A percentile compares a stretch with the other conserved stretches of the same genome.
phyloP scores from a whole-genome alignment of 2,888 invertebrate species.

The Cantharis nigra region DNA sequence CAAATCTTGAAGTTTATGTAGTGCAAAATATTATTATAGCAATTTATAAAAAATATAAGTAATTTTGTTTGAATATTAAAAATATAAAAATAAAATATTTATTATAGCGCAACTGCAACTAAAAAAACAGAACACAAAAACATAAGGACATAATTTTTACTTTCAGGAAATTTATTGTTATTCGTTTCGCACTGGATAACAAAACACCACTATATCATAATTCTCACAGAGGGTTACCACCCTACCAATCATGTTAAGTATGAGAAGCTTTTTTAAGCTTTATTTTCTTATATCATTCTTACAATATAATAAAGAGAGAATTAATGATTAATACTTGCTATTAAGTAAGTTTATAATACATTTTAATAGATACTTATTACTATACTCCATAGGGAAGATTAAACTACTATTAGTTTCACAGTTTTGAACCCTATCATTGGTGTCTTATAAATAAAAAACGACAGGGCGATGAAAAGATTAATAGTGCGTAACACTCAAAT shows the following conservation, averaged over 20 bases:
- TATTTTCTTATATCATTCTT: background rate
- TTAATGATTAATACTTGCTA: background rate
- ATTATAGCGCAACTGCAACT: background rate
- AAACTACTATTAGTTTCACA: background rate
- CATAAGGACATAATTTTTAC: slow-evolving; percentile 23
- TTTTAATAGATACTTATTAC: background rate
- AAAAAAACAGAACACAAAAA: slow-evolving; percentile 3
- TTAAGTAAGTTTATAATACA: background rate
- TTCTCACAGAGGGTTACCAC: slow-evolving; percentile 27
- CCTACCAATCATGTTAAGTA: slow-evolving; percentile 27
- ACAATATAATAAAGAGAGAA: background rate
- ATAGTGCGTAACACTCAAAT: too few relatives aligned
- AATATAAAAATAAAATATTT: background rate
- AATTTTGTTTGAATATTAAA: background rate
- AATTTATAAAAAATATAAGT: background rate
- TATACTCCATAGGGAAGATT: background rate
- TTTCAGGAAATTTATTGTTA: slow-evolving; percentile 24
- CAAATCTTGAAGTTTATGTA: background rate
- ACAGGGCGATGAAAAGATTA: background rate
- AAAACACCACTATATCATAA: slow-evolving; percentile 31
- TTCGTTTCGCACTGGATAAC: slow-evolving; percentile 32
- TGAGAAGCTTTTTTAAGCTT: slow-evolving; percentile 20
- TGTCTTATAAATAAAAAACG: background rate
- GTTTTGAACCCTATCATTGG: background rate
- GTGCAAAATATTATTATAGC: background rate